These are phyloP conservation scores for Pristionchus maxplancki DNA, from an alignment of 2,888 invertebrate genomes.

Conservation along the genomic window DNA sequence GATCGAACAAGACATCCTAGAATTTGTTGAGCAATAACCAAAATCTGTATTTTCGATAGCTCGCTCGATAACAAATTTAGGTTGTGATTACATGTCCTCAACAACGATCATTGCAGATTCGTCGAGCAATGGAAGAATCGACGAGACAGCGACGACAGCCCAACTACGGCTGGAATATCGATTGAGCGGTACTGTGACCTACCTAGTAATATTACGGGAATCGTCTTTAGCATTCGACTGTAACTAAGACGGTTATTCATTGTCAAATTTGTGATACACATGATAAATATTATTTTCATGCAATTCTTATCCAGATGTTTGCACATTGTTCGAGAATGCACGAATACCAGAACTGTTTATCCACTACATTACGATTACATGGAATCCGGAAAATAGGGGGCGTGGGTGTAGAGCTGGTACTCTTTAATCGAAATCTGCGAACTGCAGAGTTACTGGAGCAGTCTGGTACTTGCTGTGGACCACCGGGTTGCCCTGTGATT, in stretches of 20 bases:
- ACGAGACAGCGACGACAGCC: conserved; percentile 51
- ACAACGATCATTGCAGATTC: conserved; percentile 61
- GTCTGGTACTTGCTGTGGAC: conserved; percentile 24
- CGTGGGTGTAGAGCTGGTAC: background rate
- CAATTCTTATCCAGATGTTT: background rate
- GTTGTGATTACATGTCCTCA: background rate
- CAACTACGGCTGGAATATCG: conserved; percentile 48
- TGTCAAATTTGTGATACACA: conserved; percentile 5
- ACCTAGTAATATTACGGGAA: background rate
- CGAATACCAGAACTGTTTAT: conserved; percentile 36
- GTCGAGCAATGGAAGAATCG: conserved; percentile 73
- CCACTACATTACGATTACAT: conserved; percentile 16
- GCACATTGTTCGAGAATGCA: background rate
- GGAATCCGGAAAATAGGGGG: background rate
- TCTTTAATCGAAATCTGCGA: conserved; percentile 13
- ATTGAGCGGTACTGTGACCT: background rate
- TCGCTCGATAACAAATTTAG: background rate
- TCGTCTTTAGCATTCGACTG: background rate
- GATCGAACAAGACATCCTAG: too few species aligned
- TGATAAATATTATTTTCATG: background rate
- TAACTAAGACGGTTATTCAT: background rate
- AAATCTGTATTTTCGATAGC: too few species aligned
- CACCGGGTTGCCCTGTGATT: conserved; percentile 18
- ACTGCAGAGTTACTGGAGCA: background rate
- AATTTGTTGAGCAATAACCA: too few species aligned